Base-by-base conservation (phyloP, 2,797 vertebrate species). In the Aselliscus stoliczkanus region DNA sequence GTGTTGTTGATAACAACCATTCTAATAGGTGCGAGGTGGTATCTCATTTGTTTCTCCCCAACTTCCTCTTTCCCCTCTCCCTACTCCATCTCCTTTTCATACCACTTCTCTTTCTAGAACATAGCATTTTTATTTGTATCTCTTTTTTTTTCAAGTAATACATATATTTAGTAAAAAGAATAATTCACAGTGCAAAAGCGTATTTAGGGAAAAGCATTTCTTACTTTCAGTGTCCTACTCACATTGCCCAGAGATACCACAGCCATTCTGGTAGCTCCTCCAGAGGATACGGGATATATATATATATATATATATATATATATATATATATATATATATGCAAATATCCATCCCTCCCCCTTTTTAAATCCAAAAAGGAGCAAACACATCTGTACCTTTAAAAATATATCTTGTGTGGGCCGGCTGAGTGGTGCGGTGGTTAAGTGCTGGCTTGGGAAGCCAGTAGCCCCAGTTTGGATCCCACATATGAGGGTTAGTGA, bases 81-180 rank as follows among this genome's bases (percentile, higher is more conserved):
- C 98, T 0, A 98, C 98, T 0, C 99, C 98, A 0, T 99, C 98
- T 0, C 98, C 98, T 0, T 99, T 98, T 0, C 98, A 98, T 0
- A 98, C 98, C 0, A 99, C 98, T 1, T 97, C n/a, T 98, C 97
- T 34, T 98, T 98, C 64, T 72, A 95, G 39, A 98, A 98, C 4
- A 96, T 97, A 67, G 96, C 95, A 4, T 96, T 97, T 87, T 58
- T 97, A 54, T 96, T 64, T 81, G 98, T 31, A 42, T 50, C 25
- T 70, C 6, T 31, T 73, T 79, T 73, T 79, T 77, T 29, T 34
- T 21, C 0, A 94, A 52, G 31, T 37, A 95, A 54, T 80, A 90
- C 4, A 34, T 14, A n/a, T 21, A 75, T 39, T 90, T 94, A 9
- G 29, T 90, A 88, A 73, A 82, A 86, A 84, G 50, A 65, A 47